Evolutionary conservation across 2,797 vertebrate genomes (phyloP).

Genomic region (Huso huso): DNA sequence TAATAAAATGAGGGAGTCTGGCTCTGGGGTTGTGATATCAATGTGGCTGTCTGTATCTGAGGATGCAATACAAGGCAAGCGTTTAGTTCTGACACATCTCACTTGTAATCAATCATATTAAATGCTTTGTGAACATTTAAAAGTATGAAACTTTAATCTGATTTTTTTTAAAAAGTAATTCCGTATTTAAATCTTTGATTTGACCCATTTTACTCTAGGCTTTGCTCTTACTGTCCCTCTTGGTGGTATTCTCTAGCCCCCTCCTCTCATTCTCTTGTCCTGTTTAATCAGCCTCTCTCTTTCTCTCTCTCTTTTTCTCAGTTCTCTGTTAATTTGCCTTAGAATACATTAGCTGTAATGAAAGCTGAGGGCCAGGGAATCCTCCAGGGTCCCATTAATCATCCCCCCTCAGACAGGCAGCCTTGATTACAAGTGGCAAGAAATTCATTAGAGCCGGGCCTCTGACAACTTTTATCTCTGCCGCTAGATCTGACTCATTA

Average conservation of each 20-base stretch:
- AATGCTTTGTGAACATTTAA: no score
- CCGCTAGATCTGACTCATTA: slow-evolving; percentile 93
- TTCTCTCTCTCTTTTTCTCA: slow-evolving; percentile 22
- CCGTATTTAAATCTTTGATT: no score
- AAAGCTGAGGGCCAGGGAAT: slow-evolving; percentile 89
- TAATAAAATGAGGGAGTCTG: no score
- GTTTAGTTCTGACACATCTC: no score
- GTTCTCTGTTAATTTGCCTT: slow-evolving; percentile 78
- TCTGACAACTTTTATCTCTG: slow-evolving; percentile 95
- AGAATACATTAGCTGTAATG: slow-evolving; percentile 83
- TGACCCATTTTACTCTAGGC: slow-evolving; percentile 15
- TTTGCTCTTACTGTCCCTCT: slow-evolving; percentile 14
- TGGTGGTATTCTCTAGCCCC: slow-evolving; percentile 18
- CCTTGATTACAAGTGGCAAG: slow-evolving; percentile 98
- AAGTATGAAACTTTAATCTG: no score
- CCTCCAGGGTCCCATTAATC: slow-evolving; percentile 93
- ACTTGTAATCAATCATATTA: no score
- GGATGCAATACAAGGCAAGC: no score
- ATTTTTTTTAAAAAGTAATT: no score
- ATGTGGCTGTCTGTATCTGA: no score
- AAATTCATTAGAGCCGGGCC: slow-evolving; percentile 93
- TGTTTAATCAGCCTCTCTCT: slow-evolving; percentile 14
- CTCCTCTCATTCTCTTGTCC: slow-evolving; percentile 2
- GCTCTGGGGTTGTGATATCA: no score
- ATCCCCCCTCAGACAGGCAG: slow-evolving; percentile 89